These are phyloP conservation scores for Conops quadrifasciatus DNA, from an alignment of 2,888 invertebrate genomes.

Conservation along the genomic window DNA sequence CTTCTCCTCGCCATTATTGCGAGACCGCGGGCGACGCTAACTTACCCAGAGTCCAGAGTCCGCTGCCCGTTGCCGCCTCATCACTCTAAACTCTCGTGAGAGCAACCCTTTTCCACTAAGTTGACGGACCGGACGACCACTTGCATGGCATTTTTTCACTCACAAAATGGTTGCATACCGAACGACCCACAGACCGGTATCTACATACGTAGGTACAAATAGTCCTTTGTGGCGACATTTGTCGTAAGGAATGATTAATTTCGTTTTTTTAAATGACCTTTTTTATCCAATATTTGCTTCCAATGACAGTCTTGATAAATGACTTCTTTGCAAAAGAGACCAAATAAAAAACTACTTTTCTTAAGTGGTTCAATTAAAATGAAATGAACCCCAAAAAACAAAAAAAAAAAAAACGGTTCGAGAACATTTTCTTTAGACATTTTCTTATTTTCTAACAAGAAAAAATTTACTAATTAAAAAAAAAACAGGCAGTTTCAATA, in stretches of 20 bases:
- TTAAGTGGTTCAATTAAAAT: constrained; percentile 26
- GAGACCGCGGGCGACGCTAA: neutral
- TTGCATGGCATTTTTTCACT: constrained; percentile 18
- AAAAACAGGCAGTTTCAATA: no score
- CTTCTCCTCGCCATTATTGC: constrained; percentile 9
- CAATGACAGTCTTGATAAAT: constrained; percentile 33
- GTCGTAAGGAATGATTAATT: constrained; percentile 30
- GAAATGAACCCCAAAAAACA: neutral
- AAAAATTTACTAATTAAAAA: no score
- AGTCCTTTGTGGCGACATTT: constrained; percentile 13
- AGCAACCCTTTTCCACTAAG: no score
- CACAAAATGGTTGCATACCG: no score
- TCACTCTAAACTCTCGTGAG: neutral
- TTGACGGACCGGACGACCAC: constrained; percentile 6
- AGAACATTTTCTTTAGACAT: no score
- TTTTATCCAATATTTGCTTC: constrained; percentile 16
- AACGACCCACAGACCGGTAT: neutral
- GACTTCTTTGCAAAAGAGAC: neutral
- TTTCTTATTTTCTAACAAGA: no score
- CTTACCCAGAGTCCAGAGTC: constrained; percentile 18
- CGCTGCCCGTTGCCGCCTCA: constrained; percentile 7
- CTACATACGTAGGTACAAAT: no score
- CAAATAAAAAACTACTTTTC: constrained; percentile 10
- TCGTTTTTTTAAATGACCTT: constrained; percentile 33
- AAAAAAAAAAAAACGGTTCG: no score